Base-by-base conservation (phyloP, 2,888 invertebrate genomes). In the Syritta pipiens region DNA sequence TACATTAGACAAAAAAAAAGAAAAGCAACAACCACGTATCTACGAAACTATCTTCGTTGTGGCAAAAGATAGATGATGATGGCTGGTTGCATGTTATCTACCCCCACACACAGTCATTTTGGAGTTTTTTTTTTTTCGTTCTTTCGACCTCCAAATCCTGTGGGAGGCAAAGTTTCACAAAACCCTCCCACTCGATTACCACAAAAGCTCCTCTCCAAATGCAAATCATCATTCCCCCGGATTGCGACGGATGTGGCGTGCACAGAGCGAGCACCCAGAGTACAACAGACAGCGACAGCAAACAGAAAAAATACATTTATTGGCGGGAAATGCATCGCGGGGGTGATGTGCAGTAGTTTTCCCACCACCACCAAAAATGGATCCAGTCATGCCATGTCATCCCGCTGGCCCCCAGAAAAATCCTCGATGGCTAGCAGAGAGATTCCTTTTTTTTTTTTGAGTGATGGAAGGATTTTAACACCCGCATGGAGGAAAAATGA, bases 301-400 rank as follows among this genome's bases (percentile, higher is more conserved):
- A 55, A 69, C 49, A 57, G 57, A n/a, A 71, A 63, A 69, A 69
- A 71, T 71, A 76, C 57, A 71, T 76, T 76, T 76, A 71, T 76
- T 76, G 69, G 63, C 76, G 71, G 76, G 63, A 76, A 76, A 76
- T 76, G 55, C 75, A 69, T 32, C 32, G 17, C 17, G 22, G 20
- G 19, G 32, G 40, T n/a, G 63, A 7, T 12, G 32, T 48, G 63
- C 37, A 30, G 28, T 40, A 37, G 42, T 35, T 44, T 44, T 32
- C n/a, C n/a, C n/a, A n/a, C 42, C 20, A 19, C 26, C 14, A n/a
- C 22, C 10, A 14, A 32, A 26, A 55, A 9, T 1, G 12, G 20
- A 32, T 42, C 22, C 55, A 17, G 40, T 48, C 40, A 35, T 32
- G 10, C 17, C 30, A n/a, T 30, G 30, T n/a, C 17, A 35, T 26